phyloP scores from a whole-genome alignment of 2,113 vertebrate genomes.

The Microcebus lehilahytsara region DNA sequence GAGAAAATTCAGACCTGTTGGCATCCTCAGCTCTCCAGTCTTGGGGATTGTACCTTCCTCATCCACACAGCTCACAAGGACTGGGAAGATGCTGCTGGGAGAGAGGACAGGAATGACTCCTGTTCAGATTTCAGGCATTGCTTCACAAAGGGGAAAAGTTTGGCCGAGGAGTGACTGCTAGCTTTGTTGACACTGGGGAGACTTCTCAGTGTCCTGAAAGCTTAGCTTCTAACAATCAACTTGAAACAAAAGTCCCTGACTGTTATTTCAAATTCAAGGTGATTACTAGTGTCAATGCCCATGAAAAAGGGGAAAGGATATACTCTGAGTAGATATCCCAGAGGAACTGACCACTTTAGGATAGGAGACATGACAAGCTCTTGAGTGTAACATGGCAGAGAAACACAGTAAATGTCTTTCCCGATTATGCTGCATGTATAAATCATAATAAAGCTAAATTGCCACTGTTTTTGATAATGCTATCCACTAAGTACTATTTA shows the following conservation, averaged over 20 bases:
- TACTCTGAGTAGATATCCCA: slow-evolving; percentile 87
- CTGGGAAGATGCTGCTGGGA: slow-evolving; percentile 84
- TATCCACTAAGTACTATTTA: background rate
- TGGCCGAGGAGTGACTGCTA: slow-evolving; percentile 88
- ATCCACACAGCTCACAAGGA: slow-evolving; percentile 83
- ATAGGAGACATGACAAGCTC: background rate
- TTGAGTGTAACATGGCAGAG: background rate
- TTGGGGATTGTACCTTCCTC: slow-evolving; percentile 82
- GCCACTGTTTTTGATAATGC: background rate
- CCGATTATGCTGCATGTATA: background rate
- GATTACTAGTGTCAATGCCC: slow-evolving; percentile 84
- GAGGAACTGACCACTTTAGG: slow-evolving; percentile 81
- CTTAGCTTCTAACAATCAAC: slow-evolving; percentile 77
- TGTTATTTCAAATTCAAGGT: slow-evolving; percentile 86
- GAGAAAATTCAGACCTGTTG: slow-evolving; percentile 88
- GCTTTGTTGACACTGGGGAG: slow-evolving; percentile 86
- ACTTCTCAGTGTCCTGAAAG: slow-evolving; percentile 82
- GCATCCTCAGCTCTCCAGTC: slow-evolving; percentile 78
- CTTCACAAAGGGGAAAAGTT: slow-evolving; percentile 85
- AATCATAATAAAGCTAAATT: background rate
- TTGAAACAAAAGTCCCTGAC: slow-evolving; percentile 87
- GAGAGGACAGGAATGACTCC: slow-evolving; percentile 72
- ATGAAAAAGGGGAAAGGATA: slow-evolving; percentile 77
- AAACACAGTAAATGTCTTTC: background rate
- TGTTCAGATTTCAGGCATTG: slow-evolving; percentile 68